Evolutionary conservation across 2,797 vertebrate genomes (phyloP).

Genomic region (Kryptolebias ocellatus): DNA sequence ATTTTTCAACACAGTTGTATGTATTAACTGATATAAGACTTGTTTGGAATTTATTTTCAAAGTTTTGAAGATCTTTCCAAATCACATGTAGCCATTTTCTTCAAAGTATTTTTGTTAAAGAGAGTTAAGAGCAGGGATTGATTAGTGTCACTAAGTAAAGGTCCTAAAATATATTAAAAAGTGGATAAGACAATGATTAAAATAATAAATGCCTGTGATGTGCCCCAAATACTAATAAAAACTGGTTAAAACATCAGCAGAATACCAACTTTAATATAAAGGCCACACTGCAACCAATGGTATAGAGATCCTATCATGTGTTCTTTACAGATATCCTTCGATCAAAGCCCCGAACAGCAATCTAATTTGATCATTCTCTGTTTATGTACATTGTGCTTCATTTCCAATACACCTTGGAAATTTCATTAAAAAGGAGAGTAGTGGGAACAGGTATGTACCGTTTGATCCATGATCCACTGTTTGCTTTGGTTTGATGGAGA

Average conservation of each 20-base stretch:
- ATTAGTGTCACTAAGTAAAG: too few species aligned
- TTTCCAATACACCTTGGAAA: slow-evolving; percentile 62
- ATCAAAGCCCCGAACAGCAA: slow-evolving; percentile 44
- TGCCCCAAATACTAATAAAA: slow-evolving; percentile 68
- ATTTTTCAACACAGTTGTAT: too few species aligned
- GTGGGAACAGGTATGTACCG: slow-evolving; percentile 44
- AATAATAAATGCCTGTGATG: too few species aligned
- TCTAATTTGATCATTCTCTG: slow-evolving; percentile 46
- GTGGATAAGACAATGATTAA: too few species aligned
- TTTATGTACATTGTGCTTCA: slow-evolving; percentile 56
- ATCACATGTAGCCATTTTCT: too few species aligned
- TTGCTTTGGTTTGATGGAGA: slow-evolving; percentile 69
- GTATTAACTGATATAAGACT: too few species aligned
- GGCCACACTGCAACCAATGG: slow-evolving; percentile 38
- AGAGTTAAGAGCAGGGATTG: too few species aligned
- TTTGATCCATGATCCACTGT: slow-evolving; percentile 62
- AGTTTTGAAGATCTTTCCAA: too few species aligned
- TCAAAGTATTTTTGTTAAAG: too few species aligned
- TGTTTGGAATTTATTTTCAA: too few species aligned
- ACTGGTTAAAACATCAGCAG: slow-evolving; percentile 70
- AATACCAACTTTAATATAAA: slow-evolving; percentile 68
- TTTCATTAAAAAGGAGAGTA: slow-evolving; percentile 70
- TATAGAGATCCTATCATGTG: slow-evolving; percentile 58
- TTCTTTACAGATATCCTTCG: slow-evolving; percentile 58
- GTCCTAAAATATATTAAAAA: too few species aligned